Evolutionary conservation across 2,113 vertebrate species (phyloP), one percentile per base, ranked within the genome.

Genomic region (Heliornis fulica): DNA sequence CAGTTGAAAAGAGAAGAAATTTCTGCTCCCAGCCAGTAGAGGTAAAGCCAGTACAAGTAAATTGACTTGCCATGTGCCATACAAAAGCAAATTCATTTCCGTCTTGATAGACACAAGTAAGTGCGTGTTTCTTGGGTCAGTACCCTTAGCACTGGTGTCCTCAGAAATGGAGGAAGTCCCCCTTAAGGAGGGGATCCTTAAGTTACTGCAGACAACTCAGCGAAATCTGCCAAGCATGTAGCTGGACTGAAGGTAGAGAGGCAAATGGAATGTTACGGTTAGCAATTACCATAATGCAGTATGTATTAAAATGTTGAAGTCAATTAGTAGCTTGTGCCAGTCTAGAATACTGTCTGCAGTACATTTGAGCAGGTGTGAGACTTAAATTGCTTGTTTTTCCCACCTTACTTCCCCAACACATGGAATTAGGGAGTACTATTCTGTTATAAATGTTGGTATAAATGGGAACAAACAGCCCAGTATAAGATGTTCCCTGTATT

Each of bases 1-100:
- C 59, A 77, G 41, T 54, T 93, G 59, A 92, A 86, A 25, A 88
- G 50, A 83, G 53, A 85, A 68, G 40, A 75, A 51, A 61, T 80
- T 93, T 90, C 36, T 83, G 1, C 20, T 57, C 14, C 20, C 31
- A 40, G 40, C 7, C 36, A 41, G 29, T 36, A 5, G 20, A 76
- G 85, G 40, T 89, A 80, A 85, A 71, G 46, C 14, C 53, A 43
- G 18, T n/a, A 13, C n/a, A 66, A 94, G 38, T 90, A 71, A 83
- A 70, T 21, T 53, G 53, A 10, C 32, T 95, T 87, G 48, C 22
- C 22, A 6, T 22, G 23, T n/a, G n/a, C n/a, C 38, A 5, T 38
- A 10, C 18, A 25, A 80, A 90, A 91, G n/a, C 16, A 60, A 83
- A 75, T 83, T 74, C 0, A 66, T 76, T 79, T 95, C 31, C 19